A percentile compares a stretch with the other conserved stretches of the same genome.
Conservation (phyloP, 2,888 invertebrate species). For the Sphinx pinastri region DNA sequence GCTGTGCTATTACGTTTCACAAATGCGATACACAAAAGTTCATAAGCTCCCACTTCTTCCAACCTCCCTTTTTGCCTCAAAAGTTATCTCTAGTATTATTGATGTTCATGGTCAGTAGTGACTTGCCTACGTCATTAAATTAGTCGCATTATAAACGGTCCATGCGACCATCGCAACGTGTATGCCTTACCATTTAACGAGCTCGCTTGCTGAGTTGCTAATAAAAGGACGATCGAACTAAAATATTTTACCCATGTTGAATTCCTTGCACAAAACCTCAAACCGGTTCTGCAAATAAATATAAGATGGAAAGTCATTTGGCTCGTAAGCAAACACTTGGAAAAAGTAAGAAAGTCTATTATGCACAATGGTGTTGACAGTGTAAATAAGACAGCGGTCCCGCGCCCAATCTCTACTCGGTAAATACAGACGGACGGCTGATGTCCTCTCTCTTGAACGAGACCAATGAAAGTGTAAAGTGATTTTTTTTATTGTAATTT, state of each 20-base stretch:
- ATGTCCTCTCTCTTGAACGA: neutral
- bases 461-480: neutral
- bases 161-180: too few relatives aligned
- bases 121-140: too few relatives aligned
- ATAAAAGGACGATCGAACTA: too few relatives aligned
- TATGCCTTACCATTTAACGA: too few relatives aligned
- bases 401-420: slow-evolving; percentile 61
- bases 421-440: slow-evolving; percentile 49
- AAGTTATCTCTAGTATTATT: too few relatives aligned
- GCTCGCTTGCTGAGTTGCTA: too few relatives aligned
- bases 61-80: too few relatives aligned
- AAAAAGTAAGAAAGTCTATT: slow-evolving; percentile 68
- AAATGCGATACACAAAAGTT: neutral
- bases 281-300: slow-evolving; percentile 13
- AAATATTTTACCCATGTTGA: neutral
- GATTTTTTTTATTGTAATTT: too few relatives aligned
- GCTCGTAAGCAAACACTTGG: slow-evolving; percentile 49
- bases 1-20: neutral
- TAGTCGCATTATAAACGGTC: too few relatives aligned
- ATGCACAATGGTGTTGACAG: slow-evolving; percentile 69
- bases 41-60: too few relatives aligned
- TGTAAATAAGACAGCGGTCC: slow-evolving; percentile 59
- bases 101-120: too few relatives aligned
- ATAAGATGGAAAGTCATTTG: slow-evolving; percentile 53
- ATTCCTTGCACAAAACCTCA: neutral